phyloP scores from a whole-genome alignment of 1,140 invertebrate genomes.

The Rhyacophila brunnea region DNA sequence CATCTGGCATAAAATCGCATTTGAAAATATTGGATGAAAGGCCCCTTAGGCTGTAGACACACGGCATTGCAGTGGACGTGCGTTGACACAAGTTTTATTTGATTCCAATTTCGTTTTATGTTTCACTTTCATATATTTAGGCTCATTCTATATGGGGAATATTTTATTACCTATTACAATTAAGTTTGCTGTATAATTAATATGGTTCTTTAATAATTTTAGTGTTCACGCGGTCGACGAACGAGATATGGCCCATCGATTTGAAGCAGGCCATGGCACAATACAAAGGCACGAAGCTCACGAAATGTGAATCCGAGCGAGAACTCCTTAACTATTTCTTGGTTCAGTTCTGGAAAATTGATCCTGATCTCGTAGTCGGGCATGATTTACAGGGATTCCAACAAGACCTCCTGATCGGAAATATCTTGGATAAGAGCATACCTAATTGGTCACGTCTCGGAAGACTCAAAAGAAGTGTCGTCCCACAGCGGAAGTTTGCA shows the following conservation, averaged over 20 bases:
- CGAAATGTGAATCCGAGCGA: conserved; percentile 81
- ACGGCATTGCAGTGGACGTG: too few species aligned
- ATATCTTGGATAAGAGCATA: conserved; percentile 72
- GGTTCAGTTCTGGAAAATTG: conserved; percentile 79
- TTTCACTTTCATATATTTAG: too few species aligned
- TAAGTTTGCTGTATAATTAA: too few species aligned
- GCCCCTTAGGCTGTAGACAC: too few species aligned
- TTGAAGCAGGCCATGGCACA: conserved; percentile 62
- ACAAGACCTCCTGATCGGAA: conserved; percentile 82
- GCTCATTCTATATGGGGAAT: not conserved
- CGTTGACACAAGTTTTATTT: too few species aligned
- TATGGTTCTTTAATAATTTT: conserved; percentile 35
- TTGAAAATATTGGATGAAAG: too few species aligned
- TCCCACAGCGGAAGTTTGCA: conserved; percentile 57
- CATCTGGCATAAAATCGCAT: too few species aligned
- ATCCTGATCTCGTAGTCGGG: conserved; percentile 92
- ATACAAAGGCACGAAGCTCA: conserved; percentile 71
- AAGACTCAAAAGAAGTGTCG: conserved; percentile 70
- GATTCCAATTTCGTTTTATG: too few species aligned
- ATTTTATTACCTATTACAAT: conserved; percentile 9
- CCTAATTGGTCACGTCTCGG: conserved; percentile 90
- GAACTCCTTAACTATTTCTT: conserved; percentile 82
- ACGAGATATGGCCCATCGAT: conserved; percentile 79
- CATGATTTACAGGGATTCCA: conserved; percentile 89
- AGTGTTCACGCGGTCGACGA: conserved; percentile 79